Evolutionary conservation across 2,888 invertebrate species (phyloP), one percentile per base, ranked within the genome.

Genomic region (Ischnura elegans): DNA sequence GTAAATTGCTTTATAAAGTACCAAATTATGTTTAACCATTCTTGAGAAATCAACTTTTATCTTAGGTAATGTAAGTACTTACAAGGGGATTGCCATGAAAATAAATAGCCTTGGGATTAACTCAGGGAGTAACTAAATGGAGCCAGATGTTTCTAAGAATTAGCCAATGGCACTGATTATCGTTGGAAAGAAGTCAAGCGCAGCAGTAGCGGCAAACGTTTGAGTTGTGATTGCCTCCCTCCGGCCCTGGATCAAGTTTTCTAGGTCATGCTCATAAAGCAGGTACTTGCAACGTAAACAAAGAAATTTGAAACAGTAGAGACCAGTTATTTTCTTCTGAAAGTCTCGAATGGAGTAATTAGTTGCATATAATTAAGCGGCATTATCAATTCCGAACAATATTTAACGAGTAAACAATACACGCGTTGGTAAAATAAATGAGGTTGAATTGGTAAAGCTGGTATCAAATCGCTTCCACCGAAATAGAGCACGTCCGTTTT

Each of bases 131-230:
- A 6, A 25, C 55, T 19, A 61, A 61, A 61, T 25, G 61, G 25
- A 61, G 25, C 25, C 3, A 6, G n/a, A 21, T 61, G 61, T 25
- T 61, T 6, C 61, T n/a, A 16, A n/a, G 61, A 61, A n/a, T 3
- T 16, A 61, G 61, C 25, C 61, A 61, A 61, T 61, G 61, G n/a
- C 61, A 61, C 61, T 61, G 61, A 61, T 61, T 61, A 61, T 61
- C 61, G 19, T 61, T n/a, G 25, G 5, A 61, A 51, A 61, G 61
- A 2, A 61, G 25, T 61, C 61, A 16, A 25, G 61, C 61, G 21
- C 61, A 61, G 8, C 61, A 61, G 8, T 6, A 6, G 61, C 61
- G 61, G 5, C 25, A n/a, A 61, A 61, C 19, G 21, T 51, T 25
- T 25, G n/a, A 61, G 25, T 61, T n/a, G 25, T 61, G 61, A 61